Percentiles rank a stretch among this genome's conserved stretches.
These are phyloP conservation scores for Spodoptera litura DNA, from an alignment of 1,140 invertebrate species.

Conservation along the genomic window DNA sequence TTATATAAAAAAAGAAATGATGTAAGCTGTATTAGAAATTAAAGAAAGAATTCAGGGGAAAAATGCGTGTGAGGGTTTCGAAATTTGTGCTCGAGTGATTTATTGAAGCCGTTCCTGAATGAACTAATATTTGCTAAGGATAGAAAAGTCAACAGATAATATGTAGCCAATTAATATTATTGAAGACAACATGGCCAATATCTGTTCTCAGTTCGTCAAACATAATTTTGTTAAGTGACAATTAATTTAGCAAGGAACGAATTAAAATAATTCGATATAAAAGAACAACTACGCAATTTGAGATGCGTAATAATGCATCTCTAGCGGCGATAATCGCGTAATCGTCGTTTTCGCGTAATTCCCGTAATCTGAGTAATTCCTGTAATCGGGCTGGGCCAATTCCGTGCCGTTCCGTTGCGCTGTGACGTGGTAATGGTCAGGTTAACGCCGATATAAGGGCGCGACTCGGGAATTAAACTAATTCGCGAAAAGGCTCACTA, in stretches of 20 bases:
- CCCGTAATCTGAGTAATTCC: conserved; percentile 37
- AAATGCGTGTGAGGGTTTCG: not conserved
- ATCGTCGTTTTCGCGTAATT: conserved; percentile 38
- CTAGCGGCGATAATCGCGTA: conserved; percentile 33
- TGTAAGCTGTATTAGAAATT: not conserved
- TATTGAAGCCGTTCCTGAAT: no score
- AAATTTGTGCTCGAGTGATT: no score
- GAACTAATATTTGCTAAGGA: no score
- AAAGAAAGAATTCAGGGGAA: not conserved
- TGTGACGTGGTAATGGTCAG: conserved; percentile 38
- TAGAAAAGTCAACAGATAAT: no score
- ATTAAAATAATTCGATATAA: not conserved
- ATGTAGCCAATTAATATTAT: no score
- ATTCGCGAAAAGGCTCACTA: not conserved
- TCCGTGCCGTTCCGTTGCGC: conserved; percentile 5
- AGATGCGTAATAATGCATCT: conserved; percentile 20
- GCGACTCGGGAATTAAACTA: conserved; percentile 7
- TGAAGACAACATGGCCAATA: no score
- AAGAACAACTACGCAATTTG: not conserved
- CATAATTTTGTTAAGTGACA: no score
- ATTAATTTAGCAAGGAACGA: no score
- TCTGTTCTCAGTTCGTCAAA: no score
- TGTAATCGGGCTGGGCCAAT: conserved; percentile 18
- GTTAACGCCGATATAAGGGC: conserved; percentile 15
- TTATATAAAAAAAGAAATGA: conserved; percentile 18